A percentile compares a stretch with the other conserved stretches of the same genome.
Evolutionary conservation across 2,888 invertebrate genomes (phyloP).

Genomic region (Drepana falcataria): DNA sequence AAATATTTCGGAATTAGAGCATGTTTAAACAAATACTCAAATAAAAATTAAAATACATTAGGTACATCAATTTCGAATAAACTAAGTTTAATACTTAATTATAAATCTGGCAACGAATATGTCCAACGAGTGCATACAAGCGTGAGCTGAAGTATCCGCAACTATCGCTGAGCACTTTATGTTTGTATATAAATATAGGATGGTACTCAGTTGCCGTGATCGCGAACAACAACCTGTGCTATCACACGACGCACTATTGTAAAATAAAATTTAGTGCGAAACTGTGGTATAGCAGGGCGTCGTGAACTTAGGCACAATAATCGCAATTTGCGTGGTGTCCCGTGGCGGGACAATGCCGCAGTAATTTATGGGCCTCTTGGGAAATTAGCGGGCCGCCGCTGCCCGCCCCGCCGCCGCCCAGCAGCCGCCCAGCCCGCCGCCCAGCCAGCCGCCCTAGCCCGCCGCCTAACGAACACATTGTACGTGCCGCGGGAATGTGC

Average conservation of each 20-base stretch:
- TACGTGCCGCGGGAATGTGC: slow-evolving; percentile 6
- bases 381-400: slow-evolving; percentile 42
- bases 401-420: slow-evolving; percentile 8
- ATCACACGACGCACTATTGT: neutral
- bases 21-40: too few species aligned
- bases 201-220: too few species aligned
- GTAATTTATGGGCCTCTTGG: slow-evolving; percentile 54
- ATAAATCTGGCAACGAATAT: too few species aligned
- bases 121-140: too few species aligned
- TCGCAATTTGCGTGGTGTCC: neutral
- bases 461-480: slow-evolving; percentile 20
- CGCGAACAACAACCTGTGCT: too few species aligned
- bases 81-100: too few species aligned
- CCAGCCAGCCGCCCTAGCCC: slow-evolving; percentile 5
- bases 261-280: neutral
- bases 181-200: too few species aligned
- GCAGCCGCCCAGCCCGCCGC: slow-evolving; percentile 8
- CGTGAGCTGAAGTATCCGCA: too few species aligned
- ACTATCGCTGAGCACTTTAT: too few species aligned
- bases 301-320: neutral
- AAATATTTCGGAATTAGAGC: too few species aligned
- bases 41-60: too few species aligned
- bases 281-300: neutral
- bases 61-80: too few species aligned
- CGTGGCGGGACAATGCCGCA: slow-evolving; percentile 25